These are phyloP conservation scores for Gadus chalcogrammus DNA, from an alignment of 2,113 vertebrate genomes.

Conservation along the genomic window DNA sequence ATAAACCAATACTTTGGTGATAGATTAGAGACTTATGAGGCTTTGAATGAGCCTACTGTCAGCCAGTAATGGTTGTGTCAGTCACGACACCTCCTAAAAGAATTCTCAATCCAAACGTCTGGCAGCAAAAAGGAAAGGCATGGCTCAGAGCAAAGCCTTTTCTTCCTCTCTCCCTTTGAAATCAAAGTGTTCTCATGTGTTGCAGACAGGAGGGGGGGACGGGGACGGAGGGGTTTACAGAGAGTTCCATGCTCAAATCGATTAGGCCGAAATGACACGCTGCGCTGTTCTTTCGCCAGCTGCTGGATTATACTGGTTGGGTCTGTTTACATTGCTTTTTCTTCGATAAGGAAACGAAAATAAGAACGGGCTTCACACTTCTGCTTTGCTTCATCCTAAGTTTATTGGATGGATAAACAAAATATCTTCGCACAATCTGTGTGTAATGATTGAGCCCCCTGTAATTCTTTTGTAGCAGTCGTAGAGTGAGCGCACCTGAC, in stretches of 20 bases:
- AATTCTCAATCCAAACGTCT: neutral
- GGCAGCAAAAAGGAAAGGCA: neutral
- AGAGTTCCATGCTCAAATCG: constrained; percentile 15
- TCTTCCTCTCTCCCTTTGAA: neutral
- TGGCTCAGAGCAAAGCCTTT: neutral
- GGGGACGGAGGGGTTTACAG: neutral
- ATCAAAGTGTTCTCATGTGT: neutral
- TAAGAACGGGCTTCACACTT: constrained; percentile 1
- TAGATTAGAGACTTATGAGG: neutral
- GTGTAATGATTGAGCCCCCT: constrained; percentile 32
- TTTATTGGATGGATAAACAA: constrained; percentile 39
- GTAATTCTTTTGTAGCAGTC: constrained; percentile 43
- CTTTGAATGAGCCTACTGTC: neutral
- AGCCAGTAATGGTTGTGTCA: neutral
- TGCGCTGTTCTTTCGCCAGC: constrained; percentile 24
- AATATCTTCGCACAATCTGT: constrained; percentile 54
- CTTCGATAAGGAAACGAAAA: constrained; percentile 14
- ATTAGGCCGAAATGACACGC: constrained; percentile 28
- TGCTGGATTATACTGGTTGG: constrained; percentile 18
- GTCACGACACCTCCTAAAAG: neutral
- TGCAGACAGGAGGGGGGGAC: neutral
- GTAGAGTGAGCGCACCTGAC: constrained; percentile 3
- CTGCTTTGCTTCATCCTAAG: constrained; percentile 27
- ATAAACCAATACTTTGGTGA: neutral
- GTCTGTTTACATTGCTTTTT: constrained; percentile 34